These are phyloP conservation scores for Xyrauchen texanus DNA, from an alignment of 2,113 vertebrate genomes.

Conservation along the genomic window DNA sequence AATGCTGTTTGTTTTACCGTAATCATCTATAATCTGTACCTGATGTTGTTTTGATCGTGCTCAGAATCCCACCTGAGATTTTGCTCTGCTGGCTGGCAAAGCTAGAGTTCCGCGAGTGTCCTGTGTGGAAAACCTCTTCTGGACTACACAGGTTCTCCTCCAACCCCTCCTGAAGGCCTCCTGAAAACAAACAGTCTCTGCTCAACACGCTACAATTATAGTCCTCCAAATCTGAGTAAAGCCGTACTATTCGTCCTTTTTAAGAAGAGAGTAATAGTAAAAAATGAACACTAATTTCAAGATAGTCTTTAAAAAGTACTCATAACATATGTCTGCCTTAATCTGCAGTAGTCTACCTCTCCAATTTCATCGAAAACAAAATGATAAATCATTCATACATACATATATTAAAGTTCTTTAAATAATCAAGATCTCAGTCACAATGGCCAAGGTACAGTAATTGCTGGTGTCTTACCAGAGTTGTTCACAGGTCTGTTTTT, in stretches of 20 bases:
- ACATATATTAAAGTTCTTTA: no score
- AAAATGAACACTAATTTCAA: no score
- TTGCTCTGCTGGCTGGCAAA: constrained; percentile 97
- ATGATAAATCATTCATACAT: not conserved
- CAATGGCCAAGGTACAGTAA: not conserved
- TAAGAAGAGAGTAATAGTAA: no score
- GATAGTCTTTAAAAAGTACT: not conserved
- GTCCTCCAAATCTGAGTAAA: not conserved
- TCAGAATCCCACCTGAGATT: constrained; percentile 81
- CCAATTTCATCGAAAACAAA: no score
- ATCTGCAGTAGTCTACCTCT: no score
- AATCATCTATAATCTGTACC: constrained; percentile 30
- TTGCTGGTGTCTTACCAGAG: constrained; percentile 78
- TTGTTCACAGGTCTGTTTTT: constrained; percentile 83
- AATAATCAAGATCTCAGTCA: no score
- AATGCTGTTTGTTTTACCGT: not conserved
- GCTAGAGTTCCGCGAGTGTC: constrained; percentile 97
- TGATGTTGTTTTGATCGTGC: constrained; percentile 18
- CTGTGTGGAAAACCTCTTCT: constrained; percentile 88
- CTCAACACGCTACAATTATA: not conserved
- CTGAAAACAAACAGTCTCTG: constrained; percentile 2
- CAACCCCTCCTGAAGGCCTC: constrained; percentile 87
- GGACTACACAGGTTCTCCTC: constrained; percentile 83
- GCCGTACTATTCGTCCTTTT: no score
- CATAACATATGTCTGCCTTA: no score